Base-by-base conservation (phyloP, 2,888 invertebrate species). In the Galeruca laticollis region DNA sequence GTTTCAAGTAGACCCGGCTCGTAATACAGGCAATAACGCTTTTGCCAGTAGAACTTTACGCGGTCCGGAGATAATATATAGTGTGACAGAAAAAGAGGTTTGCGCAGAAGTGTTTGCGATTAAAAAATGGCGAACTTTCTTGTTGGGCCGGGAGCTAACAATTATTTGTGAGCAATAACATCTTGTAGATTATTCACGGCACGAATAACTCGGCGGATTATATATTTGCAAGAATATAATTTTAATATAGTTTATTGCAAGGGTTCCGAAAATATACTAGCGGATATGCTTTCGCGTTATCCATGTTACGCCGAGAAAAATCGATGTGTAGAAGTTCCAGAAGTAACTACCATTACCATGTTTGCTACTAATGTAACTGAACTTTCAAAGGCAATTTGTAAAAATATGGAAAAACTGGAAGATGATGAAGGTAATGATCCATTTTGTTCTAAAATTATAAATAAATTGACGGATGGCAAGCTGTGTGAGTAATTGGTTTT, bases 211-310 rank as follows among this genome's bases (percentile, higher is more conserved):
- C 33, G 67, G 6, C 68, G 62, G 70, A 49, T 60, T 10, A 20
- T 68, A 2, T 47, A 43, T 52, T 20, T 61, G 1, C 59, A 65
- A 43, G 56, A 71, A 21, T 71, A 35, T 35, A 49, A 65, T 56
- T 64, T 60, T 40, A 5, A 64, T 2, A 60, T 69, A 2, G 57
- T 31, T 3, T 60, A 69, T 54, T 69, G 60, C 15, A 35, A 43
- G 15, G 65, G 64, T 3, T 52, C 54, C 0, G 66, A 72, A n/a
- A 69, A 66, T 26, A 5, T 10, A 10, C 13, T 60, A 1, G 69
- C 72, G 2, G 72, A 72, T 37, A 21, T 49, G 0, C 26, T 68
- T 13, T 71, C 71, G 8, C 65, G 57, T 11, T 60, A 60, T 9
- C 69, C 69, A 3, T 40, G 21, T 0, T 54, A 33, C 33, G 10